A percentile compares a stretch with the other conserved stretches of the same genome.
Conservation (phyloP, 2,113 vertebrate genomes). For the Clarias magur region DNA sequence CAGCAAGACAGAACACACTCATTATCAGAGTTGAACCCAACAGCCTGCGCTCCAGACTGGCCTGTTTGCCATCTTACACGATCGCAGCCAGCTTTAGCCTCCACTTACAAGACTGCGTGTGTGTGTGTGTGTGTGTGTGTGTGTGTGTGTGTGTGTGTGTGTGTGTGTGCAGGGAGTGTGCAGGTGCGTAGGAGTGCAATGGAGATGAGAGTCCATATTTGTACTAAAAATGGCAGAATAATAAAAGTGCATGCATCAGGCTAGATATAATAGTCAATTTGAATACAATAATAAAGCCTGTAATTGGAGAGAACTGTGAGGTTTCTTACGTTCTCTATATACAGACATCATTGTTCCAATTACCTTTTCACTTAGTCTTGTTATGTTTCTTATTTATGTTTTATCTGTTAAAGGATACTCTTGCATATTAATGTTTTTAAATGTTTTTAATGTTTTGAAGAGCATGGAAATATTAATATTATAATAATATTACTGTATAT, state of each 20-base stretch:
- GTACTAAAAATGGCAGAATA: slow-evolving; percentile 10
- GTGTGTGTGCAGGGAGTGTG: background rate
- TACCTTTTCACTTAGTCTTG: background rate
- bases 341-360: background rate
- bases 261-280: background rate
- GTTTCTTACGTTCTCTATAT: background rate
- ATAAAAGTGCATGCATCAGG: background rate
- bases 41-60: slow-evolving; percentile 2
- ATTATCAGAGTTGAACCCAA: slow-evolving; percentile 7
- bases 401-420: slow-evolving; percentile 2
- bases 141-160: background rate
- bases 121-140: slow-evolving; percentile 3
- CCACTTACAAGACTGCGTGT: slow-evolving; percentile 13
- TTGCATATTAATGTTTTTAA: background rate
- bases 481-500: too few relatives aligned
- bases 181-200: background rate
- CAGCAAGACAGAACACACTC: slow-evolving; percentile 12
- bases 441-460: slow-evolving; percentile 1
- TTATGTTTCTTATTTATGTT: background rate
- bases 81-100: background rate
- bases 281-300: too few relatives aligned
- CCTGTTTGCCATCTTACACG: slow-evolving; percentile 11
- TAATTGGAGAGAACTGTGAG: background rate
- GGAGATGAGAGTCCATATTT: background rate
- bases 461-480: background rate